Conservation (phyloP, 2,888 invertebrate species). For the Neoitamus cyanurus region DNA sequence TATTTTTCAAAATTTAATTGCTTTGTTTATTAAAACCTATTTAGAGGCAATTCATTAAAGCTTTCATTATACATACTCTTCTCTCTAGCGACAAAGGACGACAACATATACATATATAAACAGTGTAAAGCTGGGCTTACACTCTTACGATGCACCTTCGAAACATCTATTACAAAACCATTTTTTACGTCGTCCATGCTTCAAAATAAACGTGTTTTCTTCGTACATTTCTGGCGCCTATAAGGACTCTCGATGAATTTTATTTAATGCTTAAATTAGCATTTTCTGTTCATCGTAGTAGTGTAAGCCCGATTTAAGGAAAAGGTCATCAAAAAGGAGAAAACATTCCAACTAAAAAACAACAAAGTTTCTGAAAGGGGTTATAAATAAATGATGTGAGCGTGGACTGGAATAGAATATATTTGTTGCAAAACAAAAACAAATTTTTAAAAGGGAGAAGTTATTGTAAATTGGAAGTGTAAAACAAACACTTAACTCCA, state of each 20-base stretch:
- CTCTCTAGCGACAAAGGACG: background rate
- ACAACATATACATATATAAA: background rate
- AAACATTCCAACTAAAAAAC: background rate
- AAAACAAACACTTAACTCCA: background rate
- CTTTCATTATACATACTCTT: background rate
- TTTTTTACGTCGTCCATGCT: too few species aligned
- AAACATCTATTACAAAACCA: too few species aligned
- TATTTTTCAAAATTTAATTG: background rate
- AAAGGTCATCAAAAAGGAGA: too few species aligned
- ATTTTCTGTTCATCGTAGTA: background rate
- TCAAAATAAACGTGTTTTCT: too few species aligned
- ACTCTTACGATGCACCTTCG: background rate
- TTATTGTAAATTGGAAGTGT: background rate
- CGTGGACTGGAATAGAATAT: background rate
- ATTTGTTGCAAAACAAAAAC: slow-evolving; percentile 5
- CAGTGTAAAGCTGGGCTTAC: background rate
- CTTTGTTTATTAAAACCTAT: background rate
- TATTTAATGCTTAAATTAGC: too few species aligned
- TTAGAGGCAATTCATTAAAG: background rate
- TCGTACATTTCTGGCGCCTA: too few species aligned
- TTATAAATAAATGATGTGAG: background rate
- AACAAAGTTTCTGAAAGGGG: background rate
- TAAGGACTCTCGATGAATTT: too few species aligned
- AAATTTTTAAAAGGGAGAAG: background rate
- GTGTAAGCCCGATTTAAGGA: background rate